Evolutionary conservation across 2,113 vertebrate species (phyloP), one percentile per base, ranked within the genome.

Genomic region (Chaetodon auriga): DNA sequence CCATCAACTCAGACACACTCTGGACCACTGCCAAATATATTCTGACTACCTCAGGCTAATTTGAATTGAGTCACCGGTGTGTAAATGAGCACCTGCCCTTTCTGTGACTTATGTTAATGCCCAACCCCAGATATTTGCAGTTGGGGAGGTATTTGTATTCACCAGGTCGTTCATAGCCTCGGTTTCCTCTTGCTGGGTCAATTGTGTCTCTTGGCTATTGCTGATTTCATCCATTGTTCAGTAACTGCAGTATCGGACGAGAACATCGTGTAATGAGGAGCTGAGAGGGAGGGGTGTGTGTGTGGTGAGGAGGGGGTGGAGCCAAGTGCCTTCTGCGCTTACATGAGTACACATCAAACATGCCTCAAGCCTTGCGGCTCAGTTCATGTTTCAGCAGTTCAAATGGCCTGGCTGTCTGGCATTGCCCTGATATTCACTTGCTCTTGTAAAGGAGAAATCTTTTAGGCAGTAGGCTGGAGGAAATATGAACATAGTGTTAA

Each of bases 11-110:
- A 38, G 9, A 0, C n/a, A 5, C 18, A 61, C 21, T 19, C 43
- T 46, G 4, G 11, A 14, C 13, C 80, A 12, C 14, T 16, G 55
- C 30, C 36, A 51, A 53, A 80, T 68, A 21, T 36, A 25, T 18
- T 41, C 41, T 53, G 78, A 86, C 63, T 55, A 46, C 23, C 48
- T 68, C 9, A 63, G 2, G 16, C 54, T n/a, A 12, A 3, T 45
- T n/a, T 74, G 68, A 66, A 72, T 58, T 4, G 30, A 81, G 38
- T 62, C 83, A 38, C 21, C 65, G 25, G 25, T 49, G 71, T 68
- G 61, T 65, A 60, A 84, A 48, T 48, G 70, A 21, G 68, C 21
- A 15, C 9, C 54, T 62, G 60, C 19, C 54, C 66, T 62, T n/a
- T 41, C 21, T 66, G 51, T 78, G 75, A 82, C 6, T 51, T 49